Evolutionary conservation across 2,797 vertebrate species (phyloP).

Genomic region (Sphaeramia orbicularis): DNA sequence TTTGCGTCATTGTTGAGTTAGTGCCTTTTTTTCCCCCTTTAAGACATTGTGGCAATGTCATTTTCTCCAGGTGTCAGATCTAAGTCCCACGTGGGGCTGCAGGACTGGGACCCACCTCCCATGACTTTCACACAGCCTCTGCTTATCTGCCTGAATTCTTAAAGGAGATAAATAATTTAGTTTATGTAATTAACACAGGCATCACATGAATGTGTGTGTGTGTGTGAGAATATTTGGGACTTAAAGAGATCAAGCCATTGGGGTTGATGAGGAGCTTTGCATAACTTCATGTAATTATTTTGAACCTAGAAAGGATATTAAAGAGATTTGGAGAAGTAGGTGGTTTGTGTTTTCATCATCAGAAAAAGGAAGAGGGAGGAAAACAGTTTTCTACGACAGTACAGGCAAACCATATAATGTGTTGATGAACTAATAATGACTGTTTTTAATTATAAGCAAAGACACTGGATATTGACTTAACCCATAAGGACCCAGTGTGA

Average conservation of each 20-base stretch:
- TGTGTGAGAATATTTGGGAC: constrained; percentile 17
- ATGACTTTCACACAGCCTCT: constrained; percentile 1
- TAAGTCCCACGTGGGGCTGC: constrained; percentile 57
- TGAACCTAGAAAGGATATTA: constrained; percentile 40
- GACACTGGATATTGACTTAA: not conserved
- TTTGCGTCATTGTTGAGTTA: constrained; percentile 32
- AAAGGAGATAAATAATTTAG: constrained; percentile 55
- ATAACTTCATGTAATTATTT: constrained; percentile 70
- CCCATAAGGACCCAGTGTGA: too few relatives aligned
- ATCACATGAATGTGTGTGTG: constrained; percentile 5
- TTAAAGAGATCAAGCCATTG: constrained; percentile 39
- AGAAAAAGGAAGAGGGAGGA: not conserved
- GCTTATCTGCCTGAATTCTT: constrained; percentile 53
- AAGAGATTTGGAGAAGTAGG: constrained; percentile 36
- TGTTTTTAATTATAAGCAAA: not conserved
- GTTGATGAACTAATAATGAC: constrained; percentile 6
- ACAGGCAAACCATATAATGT: not conserved
- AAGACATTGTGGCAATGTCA: constrained; percentile 14
- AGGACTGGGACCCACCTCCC: constrained; percentile 25
- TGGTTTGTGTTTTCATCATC: constrained; percentile 17
- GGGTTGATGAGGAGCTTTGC: constrained; percentile 63
- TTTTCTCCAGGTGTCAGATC: constrained; percentile 8
- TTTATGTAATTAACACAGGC: constrained; percentile 57
- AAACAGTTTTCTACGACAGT: too few relatives aligned
- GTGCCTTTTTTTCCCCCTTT: not conserved